Conservation (phyloP, 37 sponge, comb jelly and placozoan species). For the Spongia lamella region DNA sequence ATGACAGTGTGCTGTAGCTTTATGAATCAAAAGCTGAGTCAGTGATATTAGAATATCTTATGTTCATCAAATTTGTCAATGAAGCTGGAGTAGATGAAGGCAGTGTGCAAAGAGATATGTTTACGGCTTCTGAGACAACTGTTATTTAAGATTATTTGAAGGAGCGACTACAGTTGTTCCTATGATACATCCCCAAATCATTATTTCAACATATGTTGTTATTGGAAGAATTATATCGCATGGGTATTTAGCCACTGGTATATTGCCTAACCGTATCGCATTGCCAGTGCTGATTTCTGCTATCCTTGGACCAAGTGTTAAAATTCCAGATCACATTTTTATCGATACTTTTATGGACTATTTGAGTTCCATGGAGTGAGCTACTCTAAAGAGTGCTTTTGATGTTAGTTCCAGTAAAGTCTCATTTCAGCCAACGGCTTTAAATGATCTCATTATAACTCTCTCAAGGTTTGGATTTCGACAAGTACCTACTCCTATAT, state of each 20-base stretch:
- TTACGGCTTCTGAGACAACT: constrained; percentile 27
- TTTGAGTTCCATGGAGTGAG: background rate
- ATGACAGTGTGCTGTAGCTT: constrained; percentile 20
- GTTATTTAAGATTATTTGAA: constrained; percentile 10
- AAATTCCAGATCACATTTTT: background rate
- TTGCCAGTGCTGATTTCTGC: background rate
- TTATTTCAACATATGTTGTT: background rate
- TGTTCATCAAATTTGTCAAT: constrained; percentile 14
- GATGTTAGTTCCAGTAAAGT: background rate
- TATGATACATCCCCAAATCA: constrained; percentile 21
- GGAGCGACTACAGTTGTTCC: constrained; percentile 10
- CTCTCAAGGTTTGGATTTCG: constrained; percentile 20
- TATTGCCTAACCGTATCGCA: background rate
- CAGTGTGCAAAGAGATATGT: constrained; percentile 46
- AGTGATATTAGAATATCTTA: constrained; percentile 19
- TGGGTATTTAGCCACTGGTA: constrained; percentile 4
- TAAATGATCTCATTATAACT: background rate
- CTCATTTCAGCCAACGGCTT: background rate
- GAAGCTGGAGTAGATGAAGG: constrained; percentile 21
- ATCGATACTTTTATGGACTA: background rate
- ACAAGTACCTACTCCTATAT: constrained; percentile 6
- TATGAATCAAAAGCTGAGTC: background rate
- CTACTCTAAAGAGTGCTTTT: background rate
- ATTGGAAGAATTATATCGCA: background rate
- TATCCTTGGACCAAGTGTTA: background rate